A percentile compares a stretch with the other conserved stretches of the same genome.
Evolutionary conservation across 2,113 vertebrate species (phyloP).

Genomic region (Periophthalmus modestus): DNA sequence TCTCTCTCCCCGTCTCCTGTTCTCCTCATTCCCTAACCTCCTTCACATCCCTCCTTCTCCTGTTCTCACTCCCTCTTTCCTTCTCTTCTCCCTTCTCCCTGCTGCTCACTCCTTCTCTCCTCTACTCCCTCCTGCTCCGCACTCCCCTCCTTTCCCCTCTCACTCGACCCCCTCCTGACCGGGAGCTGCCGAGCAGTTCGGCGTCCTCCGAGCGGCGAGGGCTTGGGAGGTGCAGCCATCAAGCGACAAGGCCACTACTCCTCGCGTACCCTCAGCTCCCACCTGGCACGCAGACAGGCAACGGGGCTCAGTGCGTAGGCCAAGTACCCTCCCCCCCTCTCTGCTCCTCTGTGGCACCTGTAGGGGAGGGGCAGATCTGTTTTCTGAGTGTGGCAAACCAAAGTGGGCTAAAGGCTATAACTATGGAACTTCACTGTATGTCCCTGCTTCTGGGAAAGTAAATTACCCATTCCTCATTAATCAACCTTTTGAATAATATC

Average conservation of each 20-base stretch:
- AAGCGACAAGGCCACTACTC: constrained; percentile 96
- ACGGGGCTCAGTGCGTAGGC: constrained; percentile 97
- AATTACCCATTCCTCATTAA: not conserved
- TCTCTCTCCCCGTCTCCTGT: too few species aligned
- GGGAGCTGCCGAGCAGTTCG: constrained; percentile 86
- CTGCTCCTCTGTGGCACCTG: constrained; percentile 47
- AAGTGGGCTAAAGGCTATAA: not conserved
- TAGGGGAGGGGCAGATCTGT: constrained; percentile 53
- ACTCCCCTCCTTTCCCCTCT: not conserved
- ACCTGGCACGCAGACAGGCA: constrained; percentile 97
- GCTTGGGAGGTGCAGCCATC: constrained; percentile 96
- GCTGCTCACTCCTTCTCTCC: not conserved
- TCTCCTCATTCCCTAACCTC: too few species aligned
- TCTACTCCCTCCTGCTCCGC: too few species aligned
- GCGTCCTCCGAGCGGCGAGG: constrained; percentile 90
- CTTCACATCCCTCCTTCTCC: too few species aligned
- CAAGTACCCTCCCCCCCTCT: constrained; percentile 88
- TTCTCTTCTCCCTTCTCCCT: constrained; percentile 60
- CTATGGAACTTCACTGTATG: not conserved
- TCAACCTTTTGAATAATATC: too few species aligned
- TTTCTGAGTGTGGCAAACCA: constrained; percentile 25
- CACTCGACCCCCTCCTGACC: constrained; percentile 56
- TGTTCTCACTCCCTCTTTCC: constrained; percentile 54
- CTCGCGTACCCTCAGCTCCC: constrained; percentile 95
- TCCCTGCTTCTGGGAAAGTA: not conserved